Percentiles rank a stretch among this genome's conserved stretches.
phyloP scores from a whole-genome alignment of 2,797 vertebrate genomes.

The Pithecia hirsuta region DNA sequence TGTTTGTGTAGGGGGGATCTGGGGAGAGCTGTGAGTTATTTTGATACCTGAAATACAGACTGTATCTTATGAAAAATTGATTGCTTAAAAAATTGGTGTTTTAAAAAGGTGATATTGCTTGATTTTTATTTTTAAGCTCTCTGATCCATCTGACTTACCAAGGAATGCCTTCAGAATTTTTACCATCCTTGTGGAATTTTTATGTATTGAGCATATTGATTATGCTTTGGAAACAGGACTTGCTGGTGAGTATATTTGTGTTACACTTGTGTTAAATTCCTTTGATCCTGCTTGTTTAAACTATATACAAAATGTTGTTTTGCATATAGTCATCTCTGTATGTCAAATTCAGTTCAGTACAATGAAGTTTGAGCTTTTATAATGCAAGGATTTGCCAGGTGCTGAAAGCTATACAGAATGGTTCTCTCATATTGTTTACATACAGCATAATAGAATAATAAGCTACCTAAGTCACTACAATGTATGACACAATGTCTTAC shows the following conservation, averaged over 20 bases:
- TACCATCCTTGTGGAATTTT: slow-evolving; percentile 97
- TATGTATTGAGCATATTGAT: slow-evolving; percentile 99
- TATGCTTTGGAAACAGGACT: slow-evolving; percentile 99
- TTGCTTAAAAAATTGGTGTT: background rate
- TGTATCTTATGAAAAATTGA: background rate
- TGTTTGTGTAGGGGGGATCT: background rate
- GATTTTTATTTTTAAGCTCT: slow-evolving; percentile 88
- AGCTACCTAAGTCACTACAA: background rate
- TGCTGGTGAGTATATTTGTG: slow-evolving; percentile 88
- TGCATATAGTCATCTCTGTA: background rate
- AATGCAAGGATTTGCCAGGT: slow-evolving; percentile 16
- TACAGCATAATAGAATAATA: background rate
- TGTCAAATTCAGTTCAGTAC: background rate
- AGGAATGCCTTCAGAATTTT: slow-evolving; percentile 99
- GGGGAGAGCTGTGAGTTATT: background rate
- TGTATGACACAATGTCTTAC: background rate
- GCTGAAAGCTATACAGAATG: background rate
- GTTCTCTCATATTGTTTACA: slow-evolving; percentile 23
- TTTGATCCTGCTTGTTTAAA: slow-evolving; percentile 40
- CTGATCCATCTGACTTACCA: slow-evolving; percentile 97
- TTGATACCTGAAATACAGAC: background rate
- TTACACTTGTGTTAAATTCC: slow-evolving; percentile 33
- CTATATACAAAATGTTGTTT: background rate
- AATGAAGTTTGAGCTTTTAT: slow-evolving; percentile 33
- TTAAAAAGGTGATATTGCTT: slow-evolving; percentile 53